phyloP scores from a whole-genome alignment of 2,113 vertebrate genomes.

The Lucifuga dentata region DNA sequence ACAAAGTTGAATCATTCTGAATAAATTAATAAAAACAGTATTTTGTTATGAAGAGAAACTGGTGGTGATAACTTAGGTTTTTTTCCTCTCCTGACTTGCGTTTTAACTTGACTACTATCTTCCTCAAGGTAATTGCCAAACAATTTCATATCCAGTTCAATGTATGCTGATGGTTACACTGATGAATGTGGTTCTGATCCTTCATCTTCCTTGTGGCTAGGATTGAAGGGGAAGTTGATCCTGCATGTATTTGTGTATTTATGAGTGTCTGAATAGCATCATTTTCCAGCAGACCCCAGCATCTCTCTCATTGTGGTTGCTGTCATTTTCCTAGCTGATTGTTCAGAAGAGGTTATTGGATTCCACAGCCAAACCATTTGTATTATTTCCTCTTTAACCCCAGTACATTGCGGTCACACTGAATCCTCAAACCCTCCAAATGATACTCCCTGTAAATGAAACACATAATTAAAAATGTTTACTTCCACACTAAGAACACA shows the following conservation, averaged over 20 bases:
- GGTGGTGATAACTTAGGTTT: too few relatives aligned
- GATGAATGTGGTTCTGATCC: slow-evolving; percentile 33
- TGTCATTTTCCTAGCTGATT: slow-evolving; percentile 66
- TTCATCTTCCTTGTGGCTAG: slow-evolving; percentile 42
- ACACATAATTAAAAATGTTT: slow-evolving; percentile 75
- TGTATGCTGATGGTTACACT: slow-evolving; percentile 20
- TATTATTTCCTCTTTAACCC: slow-evolving; percentile 72
- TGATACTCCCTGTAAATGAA: slow-evolving; percentile 65
- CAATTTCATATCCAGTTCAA: neutral
- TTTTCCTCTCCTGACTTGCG: too few relatives aligned
- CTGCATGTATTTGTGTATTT: slow-evolving; percentile 58
- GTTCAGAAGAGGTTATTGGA: slow-evolving; percentile 52
- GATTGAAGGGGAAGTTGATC: slow-evolving; percentile 37
- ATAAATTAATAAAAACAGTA: too few relatives aligned
- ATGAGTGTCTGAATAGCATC: slow-evolving; percentile 46
- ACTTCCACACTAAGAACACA: slow-evolving; percentile 62
- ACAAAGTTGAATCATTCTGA: too few relatives aligned
- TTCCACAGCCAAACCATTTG: slow-evolving; percentile 64
- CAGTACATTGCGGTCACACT: slow-evolving; percentile 62
- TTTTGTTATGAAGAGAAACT: too few relatives aligned
- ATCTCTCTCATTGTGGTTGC: slow-evolving; percentile 65
- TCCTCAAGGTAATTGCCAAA: neutral
- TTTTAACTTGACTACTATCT: too few relatives aligned
- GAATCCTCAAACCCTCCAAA: slow-evolving; percentile 60
- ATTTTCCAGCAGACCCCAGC: slow-evolving; percentile 65